Percentiles rank a stretch among this genome's conserved stretches.
Evolutionary conservation across 2,113 vertebrate genomes (phyloP).

Genomic region (Scolopax mira): DNA sequence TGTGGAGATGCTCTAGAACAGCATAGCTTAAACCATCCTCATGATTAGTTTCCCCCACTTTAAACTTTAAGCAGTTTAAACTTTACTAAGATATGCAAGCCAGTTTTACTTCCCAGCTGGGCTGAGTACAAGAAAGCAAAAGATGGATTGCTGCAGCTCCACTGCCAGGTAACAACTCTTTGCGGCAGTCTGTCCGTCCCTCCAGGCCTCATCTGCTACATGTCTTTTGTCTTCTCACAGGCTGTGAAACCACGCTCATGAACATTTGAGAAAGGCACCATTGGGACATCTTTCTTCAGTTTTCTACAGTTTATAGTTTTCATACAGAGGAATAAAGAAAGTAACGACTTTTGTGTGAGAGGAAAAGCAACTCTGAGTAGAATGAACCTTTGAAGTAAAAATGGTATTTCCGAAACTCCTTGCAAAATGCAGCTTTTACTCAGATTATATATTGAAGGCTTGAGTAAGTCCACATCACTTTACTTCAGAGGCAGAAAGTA

Average conservation of each 20-base stretch:
- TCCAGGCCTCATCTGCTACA: not conserved
- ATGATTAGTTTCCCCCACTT: not conserved
- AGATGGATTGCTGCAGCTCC: not conserved
- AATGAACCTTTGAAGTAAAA: not conserved
- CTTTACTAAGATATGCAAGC: not conserved
- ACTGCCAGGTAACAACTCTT: not conserved
- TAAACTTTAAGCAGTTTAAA: not conserved
- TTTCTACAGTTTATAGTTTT: not conserved
- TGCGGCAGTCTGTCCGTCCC: not conserved
- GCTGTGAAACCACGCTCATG: not conserved
- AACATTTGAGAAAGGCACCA: not conserved
- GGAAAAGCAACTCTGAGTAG: not conserved
- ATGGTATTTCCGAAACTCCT: not conserved
- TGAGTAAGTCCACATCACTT: not conserved
- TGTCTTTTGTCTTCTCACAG: not conserved
- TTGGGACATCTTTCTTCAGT: not conserved
- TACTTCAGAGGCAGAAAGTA: not conserved
- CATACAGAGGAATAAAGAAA: not conserved
- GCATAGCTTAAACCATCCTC: not conserved
- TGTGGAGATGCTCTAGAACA: not conserved
- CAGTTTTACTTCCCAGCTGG: not conserved
- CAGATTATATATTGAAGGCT: not conserved
- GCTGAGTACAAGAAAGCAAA: not conserved
- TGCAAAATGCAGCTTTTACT: not conserved
- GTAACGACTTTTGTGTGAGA: not conserved